These are phyloP conservation scores for Drosophila chauvacae DNA, from an alignment of 1,140 invertebrate genomes.

Conservation along the genomic window DNA sequence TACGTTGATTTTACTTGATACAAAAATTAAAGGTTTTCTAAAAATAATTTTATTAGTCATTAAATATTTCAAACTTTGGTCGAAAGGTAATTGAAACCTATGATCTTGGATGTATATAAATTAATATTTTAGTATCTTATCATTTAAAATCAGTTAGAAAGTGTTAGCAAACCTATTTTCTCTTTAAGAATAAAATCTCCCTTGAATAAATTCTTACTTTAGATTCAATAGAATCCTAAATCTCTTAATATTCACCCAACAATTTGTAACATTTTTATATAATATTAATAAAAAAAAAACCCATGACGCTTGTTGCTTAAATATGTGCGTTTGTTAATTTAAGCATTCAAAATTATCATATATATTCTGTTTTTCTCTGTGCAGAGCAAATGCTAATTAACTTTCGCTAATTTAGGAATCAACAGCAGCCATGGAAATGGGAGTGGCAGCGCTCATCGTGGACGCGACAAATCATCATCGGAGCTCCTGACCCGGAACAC, in stretches of 20 bases:
- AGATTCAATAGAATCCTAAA: background rate
- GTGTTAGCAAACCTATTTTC: too few species aligned
- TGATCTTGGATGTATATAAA: too few species aligned
- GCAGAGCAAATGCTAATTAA: constrained; percentile 27
- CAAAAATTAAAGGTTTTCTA: too few species aligned
- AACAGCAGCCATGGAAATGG: constrained; percentile 44
- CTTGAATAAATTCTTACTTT: too few species aligned
- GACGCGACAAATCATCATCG: constrained; percentile 24
- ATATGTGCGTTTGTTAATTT: background rate
- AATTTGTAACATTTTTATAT: background rate
- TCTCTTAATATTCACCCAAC: background rate
- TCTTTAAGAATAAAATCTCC: too few species aligned
- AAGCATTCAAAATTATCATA: background rate
- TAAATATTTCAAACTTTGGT: background rate
- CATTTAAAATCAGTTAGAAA: too few species aligned
- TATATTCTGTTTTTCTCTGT: background rate
- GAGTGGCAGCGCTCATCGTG: constrained; percentile 19
- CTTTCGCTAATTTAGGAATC: constrained; percentile 61
- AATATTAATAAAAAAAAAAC: background rate
- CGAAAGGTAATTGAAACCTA: background rate
- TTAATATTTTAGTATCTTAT: background rate
- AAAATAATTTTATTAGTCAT: background rate
- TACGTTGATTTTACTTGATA: too few species aligned
- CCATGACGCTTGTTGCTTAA: background rate
- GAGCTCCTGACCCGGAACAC: constrained; percentile 64